Conservation (phyloP, 2,797 vertebrate genomes). For the Euthynnus affinis region DNA sequence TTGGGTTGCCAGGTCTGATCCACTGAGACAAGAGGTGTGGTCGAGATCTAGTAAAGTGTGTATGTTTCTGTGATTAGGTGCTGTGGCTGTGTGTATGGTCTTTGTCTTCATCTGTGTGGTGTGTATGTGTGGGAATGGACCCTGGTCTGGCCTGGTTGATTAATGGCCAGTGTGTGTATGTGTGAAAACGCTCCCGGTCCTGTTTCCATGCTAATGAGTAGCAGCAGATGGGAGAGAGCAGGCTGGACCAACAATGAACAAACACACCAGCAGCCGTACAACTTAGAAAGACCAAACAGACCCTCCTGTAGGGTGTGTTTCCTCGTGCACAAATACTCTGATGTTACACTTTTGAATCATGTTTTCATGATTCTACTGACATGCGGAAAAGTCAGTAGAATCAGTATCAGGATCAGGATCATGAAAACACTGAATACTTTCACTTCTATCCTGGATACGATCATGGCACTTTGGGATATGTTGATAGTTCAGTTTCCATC, state of each 20-base stretch:
- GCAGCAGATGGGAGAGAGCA: constrained; percentile 84
- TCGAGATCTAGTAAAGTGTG: constrained; percentile 68
- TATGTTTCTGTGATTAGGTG: constrained; percentile 75
- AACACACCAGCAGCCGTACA: constrained; percentile 76
- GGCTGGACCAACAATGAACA: constrained; percentile 82
- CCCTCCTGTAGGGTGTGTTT: constrained; percentile 53
- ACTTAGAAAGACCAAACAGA: constrained; percentile 62
- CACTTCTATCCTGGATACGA: constrained; percentile 22
- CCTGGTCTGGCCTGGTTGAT: constrained; percentile 85
- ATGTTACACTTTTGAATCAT: constrained; percentile 23
- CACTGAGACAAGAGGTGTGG: constrained; percentile 74
- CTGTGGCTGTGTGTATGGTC: constrained; percentile 72
- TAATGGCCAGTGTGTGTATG: constrained; percentile 86
- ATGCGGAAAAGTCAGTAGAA: no score
- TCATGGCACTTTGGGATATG: constrained; percentile 18
- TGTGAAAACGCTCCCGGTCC: constrained; percentile 82
- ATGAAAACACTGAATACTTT: constrained; percentile 27
- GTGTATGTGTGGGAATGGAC: constrained; percentile 85
- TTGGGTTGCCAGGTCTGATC: constrained; percentile 71
- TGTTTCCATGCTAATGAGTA: constrained; percentile 86
- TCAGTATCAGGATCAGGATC: no score
- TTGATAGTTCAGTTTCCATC: neutral
- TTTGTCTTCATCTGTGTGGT: constrained; percentile 78
- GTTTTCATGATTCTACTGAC: no score
- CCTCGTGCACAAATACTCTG: constrained; percentile 33